A percentile compares a stretch with the other conserved stretches of the same genome.
Evolutionary conservation across 2,888 invertebrate species (phyloP).

Genomic region (Ypsolopha scabrella): DNA sequence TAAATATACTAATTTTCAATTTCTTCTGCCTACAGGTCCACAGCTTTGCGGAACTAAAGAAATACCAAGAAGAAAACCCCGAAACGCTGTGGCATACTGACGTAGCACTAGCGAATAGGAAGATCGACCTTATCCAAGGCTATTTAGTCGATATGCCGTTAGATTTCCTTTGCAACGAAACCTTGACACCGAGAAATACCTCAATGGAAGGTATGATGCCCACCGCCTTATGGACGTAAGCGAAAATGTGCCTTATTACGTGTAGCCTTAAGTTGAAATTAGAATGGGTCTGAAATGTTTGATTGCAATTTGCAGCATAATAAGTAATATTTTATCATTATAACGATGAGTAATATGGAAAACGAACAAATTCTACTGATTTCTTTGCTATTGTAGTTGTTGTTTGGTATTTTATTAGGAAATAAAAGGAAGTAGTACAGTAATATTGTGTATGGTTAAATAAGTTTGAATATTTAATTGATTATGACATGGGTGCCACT

Average conservation of each 20-base stretch:
- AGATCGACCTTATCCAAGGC: conserved; percentile 84
- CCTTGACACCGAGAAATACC: conserved; percentile 83
- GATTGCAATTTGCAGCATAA: no score
- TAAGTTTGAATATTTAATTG: no score
- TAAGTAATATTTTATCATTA: no score
- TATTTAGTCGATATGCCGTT: conserved; percentile 90
- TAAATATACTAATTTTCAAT: background rate
- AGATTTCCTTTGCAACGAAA: conserved; percentile 89
- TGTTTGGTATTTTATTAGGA: no score
- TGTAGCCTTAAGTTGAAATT: no score
- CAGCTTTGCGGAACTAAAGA: conserved; percentile 81
- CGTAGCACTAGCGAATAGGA: conserved; percentile 77
- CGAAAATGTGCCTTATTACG: background rate
- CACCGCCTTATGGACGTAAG: conserved; percentile 89
- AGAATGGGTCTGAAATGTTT: no score
- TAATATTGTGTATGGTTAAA: no score
- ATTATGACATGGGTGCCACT: no score
- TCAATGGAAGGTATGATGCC: conserved; percentile 95
- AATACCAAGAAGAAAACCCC: conserved; percentile 76
- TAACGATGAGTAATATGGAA: no score
- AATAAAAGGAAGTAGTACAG: no score
- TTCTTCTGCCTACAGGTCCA: conserved; percentile 61
- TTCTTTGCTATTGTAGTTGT: no score
- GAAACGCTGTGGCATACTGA: conserved; percentile 79
- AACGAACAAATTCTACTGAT: no score